Evolutionary conservation across 2,888 invertebrate genomes (phyloP), one percentile per base, ranked within the genome.

Genomic region (Euspilapteryx auroguttella): DNA sequence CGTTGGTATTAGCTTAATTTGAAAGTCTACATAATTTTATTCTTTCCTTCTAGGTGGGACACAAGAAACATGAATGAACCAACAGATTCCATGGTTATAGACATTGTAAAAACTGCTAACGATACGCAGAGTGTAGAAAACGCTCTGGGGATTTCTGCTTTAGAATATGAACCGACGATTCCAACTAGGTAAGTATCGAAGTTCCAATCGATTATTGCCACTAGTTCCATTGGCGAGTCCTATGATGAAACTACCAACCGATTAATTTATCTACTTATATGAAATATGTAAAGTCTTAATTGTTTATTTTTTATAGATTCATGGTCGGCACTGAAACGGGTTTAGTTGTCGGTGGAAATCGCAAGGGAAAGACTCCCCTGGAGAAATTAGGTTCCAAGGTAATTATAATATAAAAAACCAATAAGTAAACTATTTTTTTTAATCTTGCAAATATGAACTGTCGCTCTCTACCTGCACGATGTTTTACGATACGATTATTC

Each of bases 41-140:
- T n/a, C n/a, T n/a, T n/a, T n/a, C n/a, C n/a, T n/a, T n/a, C n/a
- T 17, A 87, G 86, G 82, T 89, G 88, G 88, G 88, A 89, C 52
- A 82, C 79, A 1, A 63, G 88, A 27, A 85, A 86, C 43, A 68
- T 88, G 47, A 76, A 64, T 27, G 81, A 83, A 44, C 85, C 86
- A 7, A 76, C 81, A 4, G 85, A 87, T 45, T 79, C 79, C 20
- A 75, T 89, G 47, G 71, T 85, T 17, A 75, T 89, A 28, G 87
- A 89, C 49, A 69, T 87, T 9, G 79, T 81, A 5, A 82, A 82
- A 50, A 61, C 77, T 21, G 54, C 63, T 12, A 64, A 62, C 20
- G 83, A 85, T 34, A 63, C 66, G 1, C 81, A 80, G 37, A 80
- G 45, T 56, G 80, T 61, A 47, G 64, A 75, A 24, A 79, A 79